These are phyloP conservation scores for Frankliniella fusca DNA, from an alignment of 2,888 invertebrate genomes.

Conservation along the genomic window DNA sequence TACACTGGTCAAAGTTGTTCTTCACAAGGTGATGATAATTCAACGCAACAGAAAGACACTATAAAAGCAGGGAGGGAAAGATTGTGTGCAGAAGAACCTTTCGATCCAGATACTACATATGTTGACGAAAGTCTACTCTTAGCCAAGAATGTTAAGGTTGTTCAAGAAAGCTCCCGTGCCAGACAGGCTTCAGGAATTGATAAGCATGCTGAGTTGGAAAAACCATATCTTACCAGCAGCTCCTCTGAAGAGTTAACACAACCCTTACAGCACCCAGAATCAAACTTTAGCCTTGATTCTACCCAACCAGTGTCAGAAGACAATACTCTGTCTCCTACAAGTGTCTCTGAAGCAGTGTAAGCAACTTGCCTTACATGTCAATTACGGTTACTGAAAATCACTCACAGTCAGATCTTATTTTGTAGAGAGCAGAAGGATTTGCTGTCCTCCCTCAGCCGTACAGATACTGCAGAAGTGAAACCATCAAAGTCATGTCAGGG, in stretches of 20 bases:
- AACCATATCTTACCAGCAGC: neutral
- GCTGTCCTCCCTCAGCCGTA: neutral
- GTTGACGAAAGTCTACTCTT: neutral
- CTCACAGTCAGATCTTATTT: neutral
- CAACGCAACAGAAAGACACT: neutral
- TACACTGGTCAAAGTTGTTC: neutral
- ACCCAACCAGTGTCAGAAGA: neutral
- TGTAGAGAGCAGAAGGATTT: neutral
- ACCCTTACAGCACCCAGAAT: neutral
- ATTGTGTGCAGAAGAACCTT: neutral
- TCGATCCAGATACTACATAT: neutral
- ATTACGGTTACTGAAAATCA: neutral
- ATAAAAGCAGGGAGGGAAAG: neutral
- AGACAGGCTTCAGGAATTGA: neutral
- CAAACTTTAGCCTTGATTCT: neutral
- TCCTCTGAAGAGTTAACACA: neutral
- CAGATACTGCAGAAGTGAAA: neutral
- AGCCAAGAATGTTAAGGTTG: neutral
- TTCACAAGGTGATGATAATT: neutral
- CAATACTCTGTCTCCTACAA: neutral
- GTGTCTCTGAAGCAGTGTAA: neutral
- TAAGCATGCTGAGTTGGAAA: neutral
- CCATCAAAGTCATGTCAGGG: neutral
- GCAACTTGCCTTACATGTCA: neutral
- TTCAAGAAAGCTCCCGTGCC: neutral